phyloP scores from a whole-genome alignment of 2,888 invertebrate genomes.

The Blera fallax region DNA sequence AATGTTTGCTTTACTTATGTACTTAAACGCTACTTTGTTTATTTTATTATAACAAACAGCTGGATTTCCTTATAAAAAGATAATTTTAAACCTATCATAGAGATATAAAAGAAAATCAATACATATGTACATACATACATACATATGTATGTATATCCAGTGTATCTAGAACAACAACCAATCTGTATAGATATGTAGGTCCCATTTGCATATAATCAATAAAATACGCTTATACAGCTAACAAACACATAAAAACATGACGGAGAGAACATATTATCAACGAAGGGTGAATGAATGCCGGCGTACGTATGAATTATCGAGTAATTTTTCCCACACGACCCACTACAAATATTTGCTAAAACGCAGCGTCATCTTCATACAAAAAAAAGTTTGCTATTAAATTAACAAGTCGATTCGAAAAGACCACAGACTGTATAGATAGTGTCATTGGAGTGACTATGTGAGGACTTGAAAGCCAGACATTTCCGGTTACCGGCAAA shows the following conservation, averaged over 20 bases:
- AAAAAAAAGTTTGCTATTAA: neutral
- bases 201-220: slow-evolving; percentile 1
- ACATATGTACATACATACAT: no score
- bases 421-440: neutral
- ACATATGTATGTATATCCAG: no score
- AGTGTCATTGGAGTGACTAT: neutral
- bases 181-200: no score
- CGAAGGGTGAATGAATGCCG: slow-evolving; percentile 11
- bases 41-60: no score
- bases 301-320: neutral
- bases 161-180: no score
- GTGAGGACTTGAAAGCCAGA: neutral
- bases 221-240: neutral
- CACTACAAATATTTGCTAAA: neutral
- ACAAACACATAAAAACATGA: neutral
- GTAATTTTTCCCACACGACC: neutral
- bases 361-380: neutral
- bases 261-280: neutral
- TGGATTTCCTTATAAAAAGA: no score
- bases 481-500: slow-evolving; percentile 6
- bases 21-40: no score
- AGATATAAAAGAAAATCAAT: no score
- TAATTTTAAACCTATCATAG: no score
- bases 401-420: neutral
- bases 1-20: no score